phyloP scores from a whole-genome alignment of 1,140 invertebrate species.

The Steinernema feltiae region DNA sequence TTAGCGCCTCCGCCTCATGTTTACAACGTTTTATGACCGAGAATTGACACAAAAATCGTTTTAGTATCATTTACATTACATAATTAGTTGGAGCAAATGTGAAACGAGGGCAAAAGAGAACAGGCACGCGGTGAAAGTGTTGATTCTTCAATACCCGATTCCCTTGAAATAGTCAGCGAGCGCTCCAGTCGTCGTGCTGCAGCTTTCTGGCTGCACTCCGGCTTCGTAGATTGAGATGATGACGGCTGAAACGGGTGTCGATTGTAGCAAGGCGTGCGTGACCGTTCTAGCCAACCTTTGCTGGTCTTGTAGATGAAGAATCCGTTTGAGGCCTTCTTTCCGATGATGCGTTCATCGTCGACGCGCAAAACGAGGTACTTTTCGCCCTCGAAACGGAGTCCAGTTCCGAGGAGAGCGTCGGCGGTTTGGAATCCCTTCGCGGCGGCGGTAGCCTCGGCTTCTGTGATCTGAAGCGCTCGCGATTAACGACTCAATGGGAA shows the following conservation, averaged over 20 bases:
- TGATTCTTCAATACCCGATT: slow-evolving; percentile 45
- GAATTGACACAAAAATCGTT: too few relatives aligned
- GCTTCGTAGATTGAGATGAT: slow-evolving; percentile 54
- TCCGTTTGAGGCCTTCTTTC: slow-evolving; percentile 37
- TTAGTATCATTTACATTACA: background rate
- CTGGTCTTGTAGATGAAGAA: slow-evolving; percentile 57
- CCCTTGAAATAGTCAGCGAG: slow-evolving; percentile 54
- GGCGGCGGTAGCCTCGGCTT: slow-evolving; percentile 41
- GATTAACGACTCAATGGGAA: background rate
- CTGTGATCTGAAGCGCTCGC: slow-evolving; percentile 16
- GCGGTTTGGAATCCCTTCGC: slow-evolving; percentile 47
- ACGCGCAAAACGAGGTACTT: slow-evolving; percentile 52
- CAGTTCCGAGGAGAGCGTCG: slow-evolving; percentile 48
- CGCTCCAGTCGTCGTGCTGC: slow-evolving; percentile 50
- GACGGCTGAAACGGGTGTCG: slow-evolving; percentile 46
- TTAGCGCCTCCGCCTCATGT: too few relatives aligned
- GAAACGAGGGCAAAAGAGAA: background rate
- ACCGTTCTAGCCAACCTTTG: too few relatives aligned
- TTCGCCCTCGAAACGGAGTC: slow-evolving; percentile 51
- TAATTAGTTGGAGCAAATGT: background rate
- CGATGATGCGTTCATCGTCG: slow-evolving; percentile 53
- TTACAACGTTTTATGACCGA: too few relatives aligned
- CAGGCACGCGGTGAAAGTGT: background rate
- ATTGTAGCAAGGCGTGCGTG: too few relatives aligned
- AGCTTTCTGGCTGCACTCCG: slow-evolving; percentile 53